Evolutionary conservation across 2,888 invertebrate genomes (phyloP), one percentile per base, ranked within the genome.

Genomic region (Galerucella nymphaeae): DNA sequence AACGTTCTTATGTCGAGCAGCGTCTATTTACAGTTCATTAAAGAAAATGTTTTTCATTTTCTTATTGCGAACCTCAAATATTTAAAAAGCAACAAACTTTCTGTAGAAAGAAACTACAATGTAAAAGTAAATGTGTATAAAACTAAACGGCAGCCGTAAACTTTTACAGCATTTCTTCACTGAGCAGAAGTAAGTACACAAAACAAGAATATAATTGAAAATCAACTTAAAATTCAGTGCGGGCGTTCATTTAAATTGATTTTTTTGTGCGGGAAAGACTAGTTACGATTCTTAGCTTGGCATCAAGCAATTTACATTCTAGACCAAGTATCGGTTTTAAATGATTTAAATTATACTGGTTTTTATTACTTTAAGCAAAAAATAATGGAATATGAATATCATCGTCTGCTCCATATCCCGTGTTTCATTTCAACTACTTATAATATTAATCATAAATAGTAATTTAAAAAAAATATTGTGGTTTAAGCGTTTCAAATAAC

Each of bases 101-200:
- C 16, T 16, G 42, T 62, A 42, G 42, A 13, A 62, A 6, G 11
- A 42, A 62, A 62, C 61, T 62, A 62, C 42, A 62, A 42, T 62
- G 61, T 62, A 62, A 38, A 42, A 16, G 61, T 41, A 41, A 10
- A 62, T 62, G 61, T 42, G 61, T 62, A 42, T 42, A 42, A 62
- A 62, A 62, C 61, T 62, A 62, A 62, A 62, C 16, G n/a, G 61
- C 30, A 62, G 61, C 61, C 11, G 41, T 62, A 62, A 62, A 62
- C 61, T 62, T 62, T 58, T 62, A 62, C 42, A 41, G 42, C 61
- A 62, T 62, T 62, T 62, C 61, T 62, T 42, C 42, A 42, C 6
- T 62, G 42, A 62, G 18, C 42, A 62, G 10, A 61, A 62, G 42
- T 16, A 62, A 42, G 61, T 62, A 42, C 16, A 62, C 61, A 41